Base-by-base conservation (phyloP, 92 coral and sea anemone species). In the Porites evermanni region DNA sequence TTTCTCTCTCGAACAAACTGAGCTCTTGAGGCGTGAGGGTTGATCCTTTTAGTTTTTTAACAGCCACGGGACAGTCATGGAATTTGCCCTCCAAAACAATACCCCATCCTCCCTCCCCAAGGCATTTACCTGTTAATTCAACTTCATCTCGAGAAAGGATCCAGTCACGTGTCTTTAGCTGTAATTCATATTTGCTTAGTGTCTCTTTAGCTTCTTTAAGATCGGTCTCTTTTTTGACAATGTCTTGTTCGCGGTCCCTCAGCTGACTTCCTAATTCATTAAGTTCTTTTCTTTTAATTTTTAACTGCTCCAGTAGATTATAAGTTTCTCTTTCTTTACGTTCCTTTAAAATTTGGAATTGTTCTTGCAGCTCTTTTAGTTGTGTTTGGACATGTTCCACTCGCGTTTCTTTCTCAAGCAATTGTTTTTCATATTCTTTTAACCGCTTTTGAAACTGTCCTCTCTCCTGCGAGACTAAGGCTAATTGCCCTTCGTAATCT, bases 21-120 rank as follows among this genome's bases (percentile, higher is more conserved):
- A 1, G 59, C 7, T 9, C 59, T 54, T 54, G 93, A 66, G 90
- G 88, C n/a, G 95, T 88, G 0, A 89, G 86, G 11, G 82, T 89
- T n/a, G 83, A 69, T 68, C 83, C 91, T 29, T 93, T 92, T 63
- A 93, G 88, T 74, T 86, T 90, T 72, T 93, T 93, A 12, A 91
- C 94, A 2, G 96, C 96, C 20, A 93, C 94, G 38, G 63, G 21
- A 52, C 81, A 79, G 14, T 91, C 93, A 53, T 94, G 86, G 58
- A 88, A 91, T 69, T 4, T 81, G 54, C 94, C 96, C 54, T 91
- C 96, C 29, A 80, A 53, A n/a, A 93, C 96, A 19, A 60, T 66
- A 0, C 92, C 94, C 96, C 94, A 93, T 10, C 83, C 96, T 64
- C 94, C 96, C 20, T 72, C 80, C 13, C 96, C 96, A 8, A 93